Evolutionary conservation across 2,113 vertebrate species (phyloP), one percentile per base, ranked within the genome.

Genomic region (Cryptoleucopteryx plumbea): DNA sequence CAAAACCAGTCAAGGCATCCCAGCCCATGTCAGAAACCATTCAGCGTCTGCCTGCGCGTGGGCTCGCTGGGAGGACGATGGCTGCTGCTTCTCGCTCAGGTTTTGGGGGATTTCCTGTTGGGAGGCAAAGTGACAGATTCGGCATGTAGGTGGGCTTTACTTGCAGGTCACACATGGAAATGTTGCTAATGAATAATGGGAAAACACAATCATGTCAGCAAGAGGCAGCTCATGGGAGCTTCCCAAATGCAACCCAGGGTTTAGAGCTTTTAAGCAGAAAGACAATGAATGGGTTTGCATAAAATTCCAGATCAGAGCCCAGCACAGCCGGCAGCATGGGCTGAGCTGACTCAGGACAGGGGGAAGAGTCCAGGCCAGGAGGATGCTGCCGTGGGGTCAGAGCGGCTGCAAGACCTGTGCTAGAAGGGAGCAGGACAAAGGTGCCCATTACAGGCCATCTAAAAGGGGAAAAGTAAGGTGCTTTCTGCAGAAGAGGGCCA

Each of bases 21-120:
- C 91, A 70, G 68, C 29, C 52, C 0, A 0, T 7, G 52, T 5
- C 72, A 79, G 48, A 45, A 78, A 13, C 42, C 4, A 2, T 10
- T 43, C 70, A 2, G 70, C 0, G 2, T 21, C 81, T 32, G 70
- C n/a, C 71, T 10, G 0, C 2, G 13, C 1, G 1, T 4, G 56
- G 66, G 67, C 27, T 65, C 8, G 2, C 67, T 3, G 13, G 23
- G 19, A 53, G 31, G 23, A 19, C 6, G 11, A 13, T 3, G n/a
- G 75, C 11, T 19, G 31, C 61, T 38, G 72, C 58, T 71, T 23
- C 58, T 47, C 3, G 0, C 79, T 13, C 25, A 23, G 32, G 2
- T 23, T n/a, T 86, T 31, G 73, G 62, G 45, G 45, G 34, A 52
- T 77, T 80, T 70, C 73, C 78, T 66, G 71, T 26, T 29, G 12